Percentiles rank a stretch among this genome's conserved stretches.
Evolutionary conservation across 2,797 vertebrate genomes (phyloP).

Genomic region (Semaprochilodus insignis): DNA sequence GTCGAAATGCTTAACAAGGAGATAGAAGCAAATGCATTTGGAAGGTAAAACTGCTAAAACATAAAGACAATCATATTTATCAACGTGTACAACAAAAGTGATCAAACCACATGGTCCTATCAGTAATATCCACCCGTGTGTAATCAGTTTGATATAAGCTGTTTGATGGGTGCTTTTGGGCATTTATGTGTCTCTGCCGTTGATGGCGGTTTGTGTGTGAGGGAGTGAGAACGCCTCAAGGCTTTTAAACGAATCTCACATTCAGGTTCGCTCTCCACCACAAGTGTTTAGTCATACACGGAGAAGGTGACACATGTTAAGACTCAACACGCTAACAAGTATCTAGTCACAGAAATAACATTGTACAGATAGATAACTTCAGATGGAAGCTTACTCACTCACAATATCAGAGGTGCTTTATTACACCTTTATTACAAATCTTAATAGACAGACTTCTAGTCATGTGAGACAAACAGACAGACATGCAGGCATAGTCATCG

Average conservation of each 20-base stretch:
- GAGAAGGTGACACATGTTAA: slow-evolving; percentile 25
- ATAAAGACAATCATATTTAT: neutral
- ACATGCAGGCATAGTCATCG: neutral
- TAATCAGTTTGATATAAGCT: neutral
- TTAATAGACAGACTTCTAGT: too few relatives aligned
- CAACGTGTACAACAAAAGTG: too few relatives aligned
- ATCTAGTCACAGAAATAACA: slow-evolving; percentile 13
- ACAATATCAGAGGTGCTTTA: neutral
- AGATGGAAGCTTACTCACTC: slow-evolving; percentile 17
- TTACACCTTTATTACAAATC: too few relatives aligned
- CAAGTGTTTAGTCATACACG: slow-evolving; percentile 1
- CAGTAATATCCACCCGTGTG: neutral
- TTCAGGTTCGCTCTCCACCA: slow-evolving; percentile 49
- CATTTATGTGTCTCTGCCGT: slow-evolving; percentile 27
- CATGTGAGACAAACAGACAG: neutral
- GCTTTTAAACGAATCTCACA: neutral
- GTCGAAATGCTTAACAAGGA: too few relatives aligned
- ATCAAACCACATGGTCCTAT: neutral
- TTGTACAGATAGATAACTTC: neutral
- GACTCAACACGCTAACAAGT: slow-evolving; percentile 29
- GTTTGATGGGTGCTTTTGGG: slow-evolving; percentile 12
- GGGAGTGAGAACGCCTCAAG: slow-evolving; percentile 9
- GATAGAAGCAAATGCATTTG: neutral
- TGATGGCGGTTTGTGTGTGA: neutral
- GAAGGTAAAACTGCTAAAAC: neutral